Evolutionary conservation across 2,888 invertebrate genomes (phyloP).

Genomic region (Odontothrips loti): DNA sequence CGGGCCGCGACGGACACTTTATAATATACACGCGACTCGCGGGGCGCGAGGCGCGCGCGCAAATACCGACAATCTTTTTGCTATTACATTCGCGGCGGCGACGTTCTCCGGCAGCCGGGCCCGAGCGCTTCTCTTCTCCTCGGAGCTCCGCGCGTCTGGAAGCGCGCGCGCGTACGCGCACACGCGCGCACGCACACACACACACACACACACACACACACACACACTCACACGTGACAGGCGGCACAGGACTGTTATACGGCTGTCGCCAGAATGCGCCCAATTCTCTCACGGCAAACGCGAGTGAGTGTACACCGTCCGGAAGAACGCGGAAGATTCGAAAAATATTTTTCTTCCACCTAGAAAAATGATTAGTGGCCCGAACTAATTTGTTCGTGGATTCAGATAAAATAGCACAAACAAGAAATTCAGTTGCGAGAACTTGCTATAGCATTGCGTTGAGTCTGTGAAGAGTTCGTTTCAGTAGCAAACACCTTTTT

Average conservation of each 20-base stretch:
- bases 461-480: no score
- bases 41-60: background rate
- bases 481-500: no score
- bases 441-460: no score
- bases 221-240: background rate
- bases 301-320: background rate
- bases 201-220: background rate
- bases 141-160: background rate
- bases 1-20: background rate
- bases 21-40: background rate
- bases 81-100: no score
- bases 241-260: background rate
- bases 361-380: no score
- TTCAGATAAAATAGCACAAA: no score
- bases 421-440: no score
- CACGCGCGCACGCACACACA: background rate
- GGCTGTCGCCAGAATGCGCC: no score
- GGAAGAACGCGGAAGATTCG: background rate
- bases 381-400: no score
- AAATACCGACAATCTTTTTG: background rate
- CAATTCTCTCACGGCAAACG: background rate
- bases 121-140: no score
- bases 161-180: background rate
- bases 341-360: no score
- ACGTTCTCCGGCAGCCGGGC: no score